These are phyloP conservation scores for Brachyopa scutellaris DNA, from an alignment of 2,888 invertebrate species.

Conservation along the genomic window DNA sequence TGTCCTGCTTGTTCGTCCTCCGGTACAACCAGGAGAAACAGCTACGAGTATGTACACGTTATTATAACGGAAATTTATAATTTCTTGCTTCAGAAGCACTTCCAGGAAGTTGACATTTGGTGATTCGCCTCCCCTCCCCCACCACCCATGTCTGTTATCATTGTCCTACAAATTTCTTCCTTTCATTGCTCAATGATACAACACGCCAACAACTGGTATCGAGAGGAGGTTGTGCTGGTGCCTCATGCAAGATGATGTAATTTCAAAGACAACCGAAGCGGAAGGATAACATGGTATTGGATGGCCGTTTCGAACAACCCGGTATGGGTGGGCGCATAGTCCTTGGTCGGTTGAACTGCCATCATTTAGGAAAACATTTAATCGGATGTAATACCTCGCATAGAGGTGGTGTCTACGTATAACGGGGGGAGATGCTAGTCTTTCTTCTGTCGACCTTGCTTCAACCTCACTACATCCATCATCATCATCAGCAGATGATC, in stretches of 20 bases:
- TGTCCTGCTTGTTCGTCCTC: slow-evolving; percentile 51
- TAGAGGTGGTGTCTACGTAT: no score
- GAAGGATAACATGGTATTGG: slow-evolving; percentile 70
- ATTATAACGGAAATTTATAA: slow-evolving; percentile 73
- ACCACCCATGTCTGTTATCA: slow-evolving; percentile 58
- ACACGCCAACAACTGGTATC: slow-evolving; percentile 53
- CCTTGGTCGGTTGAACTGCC: neutral
- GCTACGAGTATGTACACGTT: slow-evolving; percentile 69
- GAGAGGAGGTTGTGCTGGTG: slow-evolving; percentile 43
- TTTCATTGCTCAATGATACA: slow-evolving; percentile 66
- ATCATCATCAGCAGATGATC: slow-evolving; percentile 1
- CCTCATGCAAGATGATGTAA: slow-evolving; percentile 70
- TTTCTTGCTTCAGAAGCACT: slow-evolving; percentile 72
- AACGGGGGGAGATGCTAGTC: no score
- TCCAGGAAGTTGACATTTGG: slow-evolving; percentile 73
- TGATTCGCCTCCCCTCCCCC: slow-evolving; percentile 23
- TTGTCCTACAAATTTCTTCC: slow-evolving; percentile 68
- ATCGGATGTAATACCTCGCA: slow-evolving; percentile 39
- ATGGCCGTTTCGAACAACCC: slow-evolving; percentile 45
- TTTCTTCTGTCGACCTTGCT: no score
- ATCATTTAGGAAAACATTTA: slow-evolving; percentile 32
- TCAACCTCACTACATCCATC: neutral
- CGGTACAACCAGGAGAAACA: slow-evolving; percentile 34
- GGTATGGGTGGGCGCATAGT: slow-evolving; percentile 14
- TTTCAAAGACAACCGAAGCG: slow-evolving; percentile 65